Evolutionary conservation across 2,888 invertebrate genomes (phyloP).

Genomic region (Tachina grossa): DNA sequence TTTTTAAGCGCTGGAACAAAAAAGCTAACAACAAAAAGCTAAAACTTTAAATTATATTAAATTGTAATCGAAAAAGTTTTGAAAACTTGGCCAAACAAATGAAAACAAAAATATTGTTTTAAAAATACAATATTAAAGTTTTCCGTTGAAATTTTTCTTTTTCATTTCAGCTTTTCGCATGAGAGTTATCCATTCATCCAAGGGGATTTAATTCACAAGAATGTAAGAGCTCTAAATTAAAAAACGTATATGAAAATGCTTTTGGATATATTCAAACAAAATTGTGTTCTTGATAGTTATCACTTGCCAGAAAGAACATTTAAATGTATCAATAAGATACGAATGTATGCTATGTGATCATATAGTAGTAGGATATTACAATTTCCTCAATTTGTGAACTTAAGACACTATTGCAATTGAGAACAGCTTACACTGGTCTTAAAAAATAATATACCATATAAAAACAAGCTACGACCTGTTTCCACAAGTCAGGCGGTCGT

Average conservation of each 20-base stretch:
- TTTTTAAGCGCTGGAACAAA: slow-evolving; percentile 26
- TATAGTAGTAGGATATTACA: too few relatives aligned
- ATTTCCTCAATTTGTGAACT: too few relatives aligned
- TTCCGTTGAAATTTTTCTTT: slow-evolving; percentile 1
- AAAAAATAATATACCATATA: too few relatives aligned
- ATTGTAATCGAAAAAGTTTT: slow-evolving; percentile 71
- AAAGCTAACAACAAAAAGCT: slow-evolving; percentile 3
- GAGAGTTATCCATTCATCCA: not conserved
- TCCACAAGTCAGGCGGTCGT: too few relatives aligned
- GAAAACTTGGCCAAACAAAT: slow-evolving; percentile 57
- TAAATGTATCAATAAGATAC: too few relatives aligned
- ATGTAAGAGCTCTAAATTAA: not conserved
- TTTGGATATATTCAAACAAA: too few relatives aligned
- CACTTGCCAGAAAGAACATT: too few relatives aligned
- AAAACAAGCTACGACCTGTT: too few relatives aligned
- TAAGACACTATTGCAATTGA: too few relatives aligned
- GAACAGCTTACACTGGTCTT: too few relatives aligned
- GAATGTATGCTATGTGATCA: too few relatives aligned
- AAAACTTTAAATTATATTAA: slow-evolving; percentile 71
- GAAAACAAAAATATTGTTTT: slow-evolving; percentile 56
- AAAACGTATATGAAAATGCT: not conserved
- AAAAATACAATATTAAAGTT: slow-evolving; percentile 60
- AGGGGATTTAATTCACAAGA: slow-evolving; percentile 5
- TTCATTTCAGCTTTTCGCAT: not conserved
- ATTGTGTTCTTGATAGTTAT: too few relatives aligned